A percentile compares a stretch with the other conserved stretches of the same genome.
phyloP scores from a whole-genome alignment of 2,797 vertebrate species.

The Micrastur ruficollis region DNA sequence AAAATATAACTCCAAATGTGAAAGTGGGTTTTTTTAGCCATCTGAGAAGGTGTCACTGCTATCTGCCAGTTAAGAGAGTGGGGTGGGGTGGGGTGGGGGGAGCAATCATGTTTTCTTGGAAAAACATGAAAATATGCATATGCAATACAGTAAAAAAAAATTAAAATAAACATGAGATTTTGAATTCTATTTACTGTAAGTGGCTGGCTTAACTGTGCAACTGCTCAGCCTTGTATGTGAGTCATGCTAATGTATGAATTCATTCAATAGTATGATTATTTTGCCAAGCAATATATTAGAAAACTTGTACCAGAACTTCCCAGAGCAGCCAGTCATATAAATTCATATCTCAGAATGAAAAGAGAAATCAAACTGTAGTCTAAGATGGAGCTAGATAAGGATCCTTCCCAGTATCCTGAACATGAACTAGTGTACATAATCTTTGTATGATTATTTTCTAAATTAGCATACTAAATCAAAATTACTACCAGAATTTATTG shows the following conservation, averaged over 20 bases:
- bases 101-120: conserved; percentile 4
- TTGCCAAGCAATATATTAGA: conserved; percentile 47
- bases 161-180: conserved; percentile 45
- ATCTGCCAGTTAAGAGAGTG: background rate
- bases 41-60: background rate
- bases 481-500: background rate
- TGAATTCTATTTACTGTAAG: conserved; percentile 49
- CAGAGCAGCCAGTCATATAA: conserved; percentile 30
- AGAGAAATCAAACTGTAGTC: background rate
- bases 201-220: conserved; percentile 32
- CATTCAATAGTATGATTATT: conserved; percentile 36
- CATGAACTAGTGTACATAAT: background rate
- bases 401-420: background rate
- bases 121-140: conserved; percentile 41
- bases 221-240: conserved; percentile 16
- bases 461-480: background rate
- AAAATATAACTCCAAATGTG: background rate
- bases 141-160: conserved; percentile 52
- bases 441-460: background rate
- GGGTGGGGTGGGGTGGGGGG: background rate
- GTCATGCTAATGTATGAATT: conserved; percentile 50
- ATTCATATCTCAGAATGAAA: background rate
- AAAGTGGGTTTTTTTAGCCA: background rate
- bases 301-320: conserved; percentile 46
- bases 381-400: background rate